phyloP scores from a whole-genome alignment of 1,140 invertebrate genomes.

The Drosophila trapezifrons region DNA sequence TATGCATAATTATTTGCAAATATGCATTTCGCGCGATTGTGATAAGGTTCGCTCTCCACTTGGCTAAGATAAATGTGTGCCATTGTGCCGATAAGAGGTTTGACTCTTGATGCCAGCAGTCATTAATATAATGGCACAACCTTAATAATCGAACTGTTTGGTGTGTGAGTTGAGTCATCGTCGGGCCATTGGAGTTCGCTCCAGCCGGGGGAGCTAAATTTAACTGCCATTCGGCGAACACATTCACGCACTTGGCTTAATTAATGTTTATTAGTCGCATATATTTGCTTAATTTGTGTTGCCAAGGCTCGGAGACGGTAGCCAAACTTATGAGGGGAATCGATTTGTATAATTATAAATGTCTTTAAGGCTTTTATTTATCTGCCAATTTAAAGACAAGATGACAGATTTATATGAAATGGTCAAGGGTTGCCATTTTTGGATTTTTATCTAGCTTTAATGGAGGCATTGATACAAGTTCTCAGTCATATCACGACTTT shows the following conservation, averaged over 20 bases:
- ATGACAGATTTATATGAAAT: conserved; percentile 20
- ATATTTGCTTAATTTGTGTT: conserved; percentile 44
- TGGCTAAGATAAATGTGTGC: conserved; percentile 63
- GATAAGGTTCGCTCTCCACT: conserved; percentile 51
- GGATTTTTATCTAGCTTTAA: neutral
- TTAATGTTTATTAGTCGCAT: conserved; percentile 58
- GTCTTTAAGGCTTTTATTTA: conserved; percentile 10
- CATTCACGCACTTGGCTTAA: conserved; percentile 56
- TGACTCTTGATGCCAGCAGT: conserved; percentile 28
- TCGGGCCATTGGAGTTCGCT: conserved; percentile 12
- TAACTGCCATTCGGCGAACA: conserved; percentile 23
- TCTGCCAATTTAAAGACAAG: neutral
- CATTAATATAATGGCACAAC: conserved; percentile 76
- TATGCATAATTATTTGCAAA: conserved; percentile 77
- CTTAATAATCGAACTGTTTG: conserved; percentile 41
- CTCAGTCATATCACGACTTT: neutral
- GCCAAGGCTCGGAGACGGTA: conserved; percentile 27
- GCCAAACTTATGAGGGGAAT: conserved; percentile 4
- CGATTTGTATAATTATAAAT: conserved; percentile 12
- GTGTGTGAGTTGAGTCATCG: conserved; percentile 48
- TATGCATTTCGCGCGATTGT: conserved; percentile 70
- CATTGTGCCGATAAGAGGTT: conserved; percentile 65
- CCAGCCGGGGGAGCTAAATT: conserved; percentile 9
- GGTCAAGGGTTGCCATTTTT: neutral
- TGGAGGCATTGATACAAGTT: neutral